Evolutionary conservation across 2,888 invertebrate species (phyloP).

Genomic region (Catocala nupta): DNA sequence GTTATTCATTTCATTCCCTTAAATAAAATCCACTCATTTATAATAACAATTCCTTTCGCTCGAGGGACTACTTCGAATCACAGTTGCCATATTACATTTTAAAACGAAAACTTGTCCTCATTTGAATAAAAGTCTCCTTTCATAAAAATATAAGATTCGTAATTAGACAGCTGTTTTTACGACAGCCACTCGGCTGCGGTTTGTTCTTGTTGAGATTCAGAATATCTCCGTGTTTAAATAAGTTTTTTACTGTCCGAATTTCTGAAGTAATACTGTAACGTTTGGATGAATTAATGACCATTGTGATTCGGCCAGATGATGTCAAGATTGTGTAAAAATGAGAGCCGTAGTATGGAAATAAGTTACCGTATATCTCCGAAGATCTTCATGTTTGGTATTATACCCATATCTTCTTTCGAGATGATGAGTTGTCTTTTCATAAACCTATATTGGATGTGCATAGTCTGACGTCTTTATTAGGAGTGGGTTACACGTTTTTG

Average conservation of each 20-base stretch:
- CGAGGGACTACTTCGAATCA: not conserved
- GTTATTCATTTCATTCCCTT: too few relatives aligned
- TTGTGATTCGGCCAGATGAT: too few relatives aligned
- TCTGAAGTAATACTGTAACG: conserved; percentile 1
- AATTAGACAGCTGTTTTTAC: conserved; percentile 36
- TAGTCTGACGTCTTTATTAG: too few relatives aligned
- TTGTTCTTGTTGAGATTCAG: not conserved
- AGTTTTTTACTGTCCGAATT: conserved; percentile 1
- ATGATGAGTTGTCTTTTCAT: too few relatives aligned
- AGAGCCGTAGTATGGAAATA: too few relatives aligned
- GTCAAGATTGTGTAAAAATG: not conserved
- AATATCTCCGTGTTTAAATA: conserved; percentile 2
- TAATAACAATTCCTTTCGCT: not conserved
- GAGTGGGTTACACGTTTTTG: too few relatives aligned
- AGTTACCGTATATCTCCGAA: too few relatives aligned
- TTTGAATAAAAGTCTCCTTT: conserved; percentile 53
- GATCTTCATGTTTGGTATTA: too few relatives aligned
- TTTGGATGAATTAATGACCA: not conserved
- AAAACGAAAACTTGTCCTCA: conserved; percentile 24
- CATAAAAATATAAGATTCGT: conserved; percentile 32
- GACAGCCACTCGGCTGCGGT: conserved; percentile 8
- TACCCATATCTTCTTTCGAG: too few relatives aligned
- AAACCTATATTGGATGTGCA: too few relatives aligned
- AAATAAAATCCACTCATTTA: not conserved
- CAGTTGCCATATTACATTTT: conserved; percentile 1